These are phyloP conservation scores for Zonitis immaculata DNA, from an alignment of 2,888 invertebrate genomes.

Conservation along the genomic window DNA sequence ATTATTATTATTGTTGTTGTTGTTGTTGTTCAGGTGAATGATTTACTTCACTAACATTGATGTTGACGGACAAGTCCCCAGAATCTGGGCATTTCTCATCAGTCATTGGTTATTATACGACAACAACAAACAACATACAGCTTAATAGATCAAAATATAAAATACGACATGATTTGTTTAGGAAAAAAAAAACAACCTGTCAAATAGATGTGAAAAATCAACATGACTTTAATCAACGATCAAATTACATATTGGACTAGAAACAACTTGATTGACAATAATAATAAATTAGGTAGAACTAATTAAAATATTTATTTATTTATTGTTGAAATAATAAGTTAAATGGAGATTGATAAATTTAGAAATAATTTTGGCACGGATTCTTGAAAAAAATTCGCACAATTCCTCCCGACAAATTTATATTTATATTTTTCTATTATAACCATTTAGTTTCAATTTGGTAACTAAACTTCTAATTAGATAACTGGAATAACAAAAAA, in stretches of 20 bases:
- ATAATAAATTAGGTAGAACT: background rate
- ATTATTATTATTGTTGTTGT: constrained; percentile 2
- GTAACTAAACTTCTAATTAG: background rate
- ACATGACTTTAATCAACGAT: background rate
- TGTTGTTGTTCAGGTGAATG: constrained; percentile 13
- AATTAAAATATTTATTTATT: too few species aligned
- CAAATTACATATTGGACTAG: background rate
- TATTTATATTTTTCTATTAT: too few species aligned
- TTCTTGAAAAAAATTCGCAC: too few species aligned
- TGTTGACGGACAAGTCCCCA: constrained; percentile 16
- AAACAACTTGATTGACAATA: background rate
- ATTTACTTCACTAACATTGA: constrained; percentile 13
- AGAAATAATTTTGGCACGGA: too few species aligned
- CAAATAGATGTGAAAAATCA: background rate
- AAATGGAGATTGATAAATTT: too few species aligned
- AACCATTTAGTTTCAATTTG: too few species aligned
- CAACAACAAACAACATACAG: constrained; percentile 23
- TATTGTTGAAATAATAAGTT: too few species aligned
- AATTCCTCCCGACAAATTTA: too few species aligned
- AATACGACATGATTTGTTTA: background rate
- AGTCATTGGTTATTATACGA: constrained; percentile 32
- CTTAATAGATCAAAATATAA: constrained; percentile 30
- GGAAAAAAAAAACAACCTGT: background rate
- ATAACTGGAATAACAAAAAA: background rate
- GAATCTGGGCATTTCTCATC: constrained; percentile 28